Evolutionary conservation across 2,888 invertebrate species (phyloP).

Genomic region (Crematogaster levior): DNA sequence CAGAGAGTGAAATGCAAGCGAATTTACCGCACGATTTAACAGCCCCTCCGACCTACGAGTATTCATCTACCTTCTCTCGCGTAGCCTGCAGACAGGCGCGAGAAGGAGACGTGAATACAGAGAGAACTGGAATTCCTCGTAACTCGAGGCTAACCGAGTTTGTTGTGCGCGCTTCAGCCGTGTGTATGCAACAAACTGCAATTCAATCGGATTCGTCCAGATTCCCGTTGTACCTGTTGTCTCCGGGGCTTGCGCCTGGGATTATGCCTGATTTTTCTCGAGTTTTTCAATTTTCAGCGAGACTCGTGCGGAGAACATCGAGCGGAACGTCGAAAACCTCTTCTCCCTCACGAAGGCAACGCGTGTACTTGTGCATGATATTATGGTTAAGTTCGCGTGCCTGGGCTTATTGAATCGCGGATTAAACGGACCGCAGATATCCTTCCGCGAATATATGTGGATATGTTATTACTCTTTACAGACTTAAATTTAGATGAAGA

Average conservation of each 20-base stretch:
- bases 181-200: constrained; percentile 64
- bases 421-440: constrained; percentile 17
- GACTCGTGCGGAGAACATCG: constrained; percentile 41
- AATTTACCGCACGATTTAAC: constrained; percentile 84
- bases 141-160: constrained; percentile 73
- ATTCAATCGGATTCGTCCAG: constrained; percentile 60
- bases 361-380: constrained; percentile 21
- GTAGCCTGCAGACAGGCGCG: constrained; percentile 58
- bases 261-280: constrained; percentile 52
- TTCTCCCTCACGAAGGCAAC: background rate
- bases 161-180: constrained; percentile 58
- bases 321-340: constrained; percentile 38
- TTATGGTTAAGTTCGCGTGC: constrained; percentile 19
- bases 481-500: background rate
- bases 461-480: background rate
- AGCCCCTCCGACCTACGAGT: constrained; percentile 75
- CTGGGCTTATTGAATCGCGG: constrained; percentile 39
- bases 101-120: constrained; percentile 56
- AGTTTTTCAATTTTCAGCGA: constrained; percentile 51
- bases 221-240: constrained; percentile 44
- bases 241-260: constrained; percentile 37
- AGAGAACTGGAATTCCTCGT: constrained; percentile 65
- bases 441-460: background rate
- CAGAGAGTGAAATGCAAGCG: constrained; percentile 81
- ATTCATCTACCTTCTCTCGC: constrained; percentile 74